These are phyloP conservation scores for Toxotes chatareus DNA, from an alignment of 2,113 vertebrate genomes.

Conservation along the genomic window DNA sequence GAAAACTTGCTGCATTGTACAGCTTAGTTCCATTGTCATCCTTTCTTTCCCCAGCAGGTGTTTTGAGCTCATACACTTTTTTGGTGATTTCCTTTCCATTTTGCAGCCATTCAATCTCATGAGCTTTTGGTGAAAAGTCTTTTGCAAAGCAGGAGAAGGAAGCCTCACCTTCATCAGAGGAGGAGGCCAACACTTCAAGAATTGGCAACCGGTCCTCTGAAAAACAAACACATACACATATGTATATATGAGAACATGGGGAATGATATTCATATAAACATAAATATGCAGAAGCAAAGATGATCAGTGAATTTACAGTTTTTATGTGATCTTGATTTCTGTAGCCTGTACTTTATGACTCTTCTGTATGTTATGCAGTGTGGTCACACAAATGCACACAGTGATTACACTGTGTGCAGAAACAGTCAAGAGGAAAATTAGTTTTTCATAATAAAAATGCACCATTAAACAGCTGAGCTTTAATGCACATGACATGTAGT, in stretches of 20 bases:
- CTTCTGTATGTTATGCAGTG: background rate
- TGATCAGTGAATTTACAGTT: background rate
- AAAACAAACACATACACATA: conserved; percentile 79
- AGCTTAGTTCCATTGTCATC: rapidly evolving
- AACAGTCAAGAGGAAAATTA: background rate
- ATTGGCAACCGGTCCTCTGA: conserved; percentile 48
- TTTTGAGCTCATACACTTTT: background rate
- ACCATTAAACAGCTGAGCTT: background rate
- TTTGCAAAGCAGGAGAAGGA: conserved; percentile 78
- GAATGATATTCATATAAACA: too few relatives aligned
- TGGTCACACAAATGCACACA: background rate
- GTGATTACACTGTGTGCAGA: background rate
- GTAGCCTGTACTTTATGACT: too few relatives aligned
- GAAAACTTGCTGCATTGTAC: conserved; percentile 69
- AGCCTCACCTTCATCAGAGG: conserved; percentile 15
- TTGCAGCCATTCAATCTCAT: conserved; percentile 73
- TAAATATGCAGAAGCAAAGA: conserved; percentile 50
- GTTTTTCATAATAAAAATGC: background rate
- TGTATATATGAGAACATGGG: background rate
- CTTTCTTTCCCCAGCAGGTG: background rate
- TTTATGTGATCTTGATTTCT: background rate
- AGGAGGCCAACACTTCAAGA: conserved; percentile 33
- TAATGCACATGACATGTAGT: background rate
- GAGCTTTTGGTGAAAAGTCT: conserved; percentile 69
- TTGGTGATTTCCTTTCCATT: rapidly evolving